Conservation (phyloP, 2,888 invertebrate species). For the Xylota sylvarum region DNA sequence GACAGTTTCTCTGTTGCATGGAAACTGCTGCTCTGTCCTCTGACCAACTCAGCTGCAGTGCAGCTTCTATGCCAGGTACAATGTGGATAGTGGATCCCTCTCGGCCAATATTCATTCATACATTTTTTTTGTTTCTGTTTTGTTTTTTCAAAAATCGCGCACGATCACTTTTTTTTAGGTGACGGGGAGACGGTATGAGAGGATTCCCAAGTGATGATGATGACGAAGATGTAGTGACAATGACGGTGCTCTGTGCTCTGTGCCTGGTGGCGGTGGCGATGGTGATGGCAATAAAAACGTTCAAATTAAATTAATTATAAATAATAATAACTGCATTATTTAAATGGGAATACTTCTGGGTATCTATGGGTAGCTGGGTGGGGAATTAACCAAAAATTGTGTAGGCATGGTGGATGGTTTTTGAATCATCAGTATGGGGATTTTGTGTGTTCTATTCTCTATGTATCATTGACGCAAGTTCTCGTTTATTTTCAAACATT, state of each 20-base stretch:
- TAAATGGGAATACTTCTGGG: constrained; percentile 24
- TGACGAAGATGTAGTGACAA: constrained; percentile 29
- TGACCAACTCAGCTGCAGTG: not conserved
- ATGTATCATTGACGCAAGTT: constrained; percentile 3
- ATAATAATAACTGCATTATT: constrained; percentile 55
- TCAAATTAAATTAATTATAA: constrained; percentile 54
- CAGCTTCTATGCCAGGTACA: not conserved
- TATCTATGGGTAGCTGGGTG: not conserved
- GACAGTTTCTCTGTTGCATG: constrained; percentile 38
- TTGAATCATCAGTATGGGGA: not conserved
- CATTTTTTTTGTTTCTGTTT: not conserved
- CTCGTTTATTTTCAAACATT: constrained; percentile 16
- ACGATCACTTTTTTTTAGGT: not conserved
- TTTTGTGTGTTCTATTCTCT: not conserved
- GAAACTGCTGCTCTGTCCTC: too few species aligned
- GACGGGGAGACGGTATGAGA: too few species aligned
- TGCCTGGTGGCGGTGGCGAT: not conserved
- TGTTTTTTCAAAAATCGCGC: not conserved
- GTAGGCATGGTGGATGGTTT: not conserved
- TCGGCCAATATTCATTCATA: constrained; percentile 29
- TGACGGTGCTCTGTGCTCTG: not conserved
- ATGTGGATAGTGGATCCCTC: not conserved
- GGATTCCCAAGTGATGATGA: not conserved
- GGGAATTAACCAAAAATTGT: not conserved
- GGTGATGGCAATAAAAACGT: constrained; percentile 39